Base-by-base conservation (phyloP, 2,797 vertebrate species). In the Enteromius argenteus region DNA sequence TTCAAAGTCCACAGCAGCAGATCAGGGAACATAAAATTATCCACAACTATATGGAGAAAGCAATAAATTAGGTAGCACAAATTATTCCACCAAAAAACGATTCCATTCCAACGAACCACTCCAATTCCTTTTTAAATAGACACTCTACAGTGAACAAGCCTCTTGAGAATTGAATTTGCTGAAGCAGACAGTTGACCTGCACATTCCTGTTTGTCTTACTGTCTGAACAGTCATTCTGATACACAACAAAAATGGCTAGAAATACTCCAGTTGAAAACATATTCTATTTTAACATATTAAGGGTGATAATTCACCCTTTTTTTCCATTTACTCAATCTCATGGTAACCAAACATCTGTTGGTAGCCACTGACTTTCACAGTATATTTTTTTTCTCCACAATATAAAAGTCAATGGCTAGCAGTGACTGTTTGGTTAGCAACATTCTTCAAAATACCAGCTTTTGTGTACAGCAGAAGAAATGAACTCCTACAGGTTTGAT, bases 41-140 rank as follows among this genome's bases (percentile, higher is more conserved):
- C 67, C n/a, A 81, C 32, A 86, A 42, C 39, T 83, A 49, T 79
- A 49, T 78, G 51, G 60, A 79, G 58, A 78, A 19, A 80, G 46
- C 64, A 80, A 68, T 53, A 68, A 80, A 71, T 62, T 56, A 76
- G 35, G 53, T 15, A 37, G 21, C 32, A 58, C 58, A 30, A 81
- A 66, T 60, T 71, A 51, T 64, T 32, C 42, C 85, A 79, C 71
- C 27, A 76, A 81, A 84, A 62, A 83, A 51, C 23, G 4, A 84
- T 21, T 53, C 46, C 67, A 35, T 44, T 81, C 5, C 0, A 3
- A 23, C 15, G 13, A 62, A 42, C 14, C 79, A n/a, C 8, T 58
- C 67, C 44, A 76, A 53, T 81, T 49, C 37, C 35, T 85, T 67
- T 58, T 81, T 85, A 44, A 67, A 71, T 39, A 58, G 79, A 58